Evolutionary conservation across 2,797 vertebrate species (phyloP).

Genomic region (Ceryle rudis): DNA sequence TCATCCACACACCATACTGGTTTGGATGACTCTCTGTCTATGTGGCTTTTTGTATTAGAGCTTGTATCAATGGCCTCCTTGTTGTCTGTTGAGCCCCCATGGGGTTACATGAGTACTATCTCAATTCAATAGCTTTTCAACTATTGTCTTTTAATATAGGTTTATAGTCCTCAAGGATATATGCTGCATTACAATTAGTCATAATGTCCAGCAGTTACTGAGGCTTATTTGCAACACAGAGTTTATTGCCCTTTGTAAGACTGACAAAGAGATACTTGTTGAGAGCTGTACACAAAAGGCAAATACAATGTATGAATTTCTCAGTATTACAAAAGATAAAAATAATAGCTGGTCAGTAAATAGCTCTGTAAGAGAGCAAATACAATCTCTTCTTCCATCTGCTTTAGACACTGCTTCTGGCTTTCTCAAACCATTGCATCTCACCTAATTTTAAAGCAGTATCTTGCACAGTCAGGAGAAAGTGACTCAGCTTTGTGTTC

Average conservation of each 20-base stretch:
- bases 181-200: constrained; percentile 83
- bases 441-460: constrained; percentile 7
- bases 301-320: constrained; percentile 82
- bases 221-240: constrained; percentile 78
- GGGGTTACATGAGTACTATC: constrained; percentile 82
- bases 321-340: constrained; percentile 68
- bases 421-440: neutral
- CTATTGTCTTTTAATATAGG: constrained; percentile 82
- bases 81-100: constrained; percentile 78
- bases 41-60: constrained; percentile 71
- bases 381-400: constrained; percentile 15
- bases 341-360: constrained; percentile 64
- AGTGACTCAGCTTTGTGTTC: neutral
- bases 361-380: constrained; percentile 43
- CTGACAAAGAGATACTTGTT: constrained; percentile 83
- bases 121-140: constrained; percentile 79
- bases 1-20: constrained; percentile 75
- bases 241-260: constrained; percentile 81
- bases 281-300: constrained; percentile 78
- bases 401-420: neutral
- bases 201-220: constrained; percentile 77
- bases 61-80: constrained; percentile 82
- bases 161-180: constrained; percentile 81
- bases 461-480: neutral
- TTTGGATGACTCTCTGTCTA: constrained; percentile 74